These are phyloP conservation scores for Spongia lamella DNA, from an alignment of 37 sponge, comb jelly and placozoan species.

Conservation along the genomic window DNA sequence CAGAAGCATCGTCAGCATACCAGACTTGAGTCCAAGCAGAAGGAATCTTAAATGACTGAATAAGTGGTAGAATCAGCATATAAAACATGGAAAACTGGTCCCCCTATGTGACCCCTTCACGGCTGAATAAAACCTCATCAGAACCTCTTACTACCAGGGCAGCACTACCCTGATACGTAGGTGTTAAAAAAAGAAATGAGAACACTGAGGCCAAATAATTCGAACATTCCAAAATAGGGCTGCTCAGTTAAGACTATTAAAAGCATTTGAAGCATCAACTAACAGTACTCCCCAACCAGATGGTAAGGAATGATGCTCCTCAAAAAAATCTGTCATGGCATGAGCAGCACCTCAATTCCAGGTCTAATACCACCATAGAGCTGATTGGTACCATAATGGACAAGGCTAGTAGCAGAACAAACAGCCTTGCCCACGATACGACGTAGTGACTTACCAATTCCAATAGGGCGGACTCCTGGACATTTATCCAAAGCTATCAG, in stretches of 20 bases:
- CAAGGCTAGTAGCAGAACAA: conserved; percentile 22
- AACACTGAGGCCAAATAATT: no score
- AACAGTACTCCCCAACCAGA: conserved; percentile 49
- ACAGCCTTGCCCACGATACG: conserved; percentile 25
- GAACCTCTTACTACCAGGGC: conserved; percentile 8
- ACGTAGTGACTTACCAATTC: no score
- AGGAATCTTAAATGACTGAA: no score
- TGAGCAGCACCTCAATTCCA: conserved; percentile 43
- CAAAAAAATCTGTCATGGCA: conserved; percentile 43
- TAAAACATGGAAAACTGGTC: no score
- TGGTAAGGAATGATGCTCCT: conserved; percentile 15
- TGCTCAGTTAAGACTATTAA: conserved; percentile 16
- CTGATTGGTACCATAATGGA: conserved; percentile 24
- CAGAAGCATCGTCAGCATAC: no score
- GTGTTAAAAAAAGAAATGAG: conserved; percentile 41
- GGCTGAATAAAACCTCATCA: background rate
- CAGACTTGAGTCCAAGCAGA: no score
- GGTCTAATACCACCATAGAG: conserved; percentile 27
- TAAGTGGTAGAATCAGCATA: no score
- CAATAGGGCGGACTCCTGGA: no score
- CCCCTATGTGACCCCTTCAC: no score
- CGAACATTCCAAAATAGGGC: conserved; percentile 11
- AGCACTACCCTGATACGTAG: conserved; percentile 30
- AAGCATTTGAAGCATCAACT: conserved; percentile 24
- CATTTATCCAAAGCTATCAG: no score